Evolutionary conservation across 1,140 invertebrate genomes (phyloP).

Genomic region (Drosophila baimaii): DNA sequence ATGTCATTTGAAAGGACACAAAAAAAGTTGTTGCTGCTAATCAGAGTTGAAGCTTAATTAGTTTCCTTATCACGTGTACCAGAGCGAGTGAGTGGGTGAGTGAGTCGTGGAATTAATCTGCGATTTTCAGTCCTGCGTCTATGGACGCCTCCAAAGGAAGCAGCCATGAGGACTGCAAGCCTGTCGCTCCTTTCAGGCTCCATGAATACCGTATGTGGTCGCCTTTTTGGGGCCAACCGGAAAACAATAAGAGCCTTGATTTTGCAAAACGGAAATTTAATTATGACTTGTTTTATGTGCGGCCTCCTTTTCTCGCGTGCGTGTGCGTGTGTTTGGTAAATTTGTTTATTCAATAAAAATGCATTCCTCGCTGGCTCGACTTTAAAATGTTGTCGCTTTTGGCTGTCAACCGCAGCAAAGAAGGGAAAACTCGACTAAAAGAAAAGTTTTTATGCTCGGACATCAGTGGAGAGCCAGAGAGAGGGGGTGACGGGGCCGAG

Average conservation of each 20-base stretch:
- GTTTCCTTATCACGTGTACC: constrained; percentile 60
- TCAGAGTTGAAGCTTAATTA: constrained; percentile 76
- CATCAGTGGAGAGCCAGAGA: constrained; percentile 20
- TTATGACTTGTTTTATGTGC: constrained; percentile 56
- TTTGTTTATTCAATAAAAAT: constrained; percentile 77
- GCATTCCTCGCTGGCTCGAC: constrained; percentile 27
- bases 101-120: constrained; percentile 71
- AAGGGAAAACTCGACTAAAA: constrained; percentile 61
- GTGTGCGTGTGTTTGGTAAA: constrained; percentile 56
- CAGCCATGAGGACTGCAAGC: background rate
- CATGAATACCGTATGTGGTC: no score
- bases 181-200: background rate
- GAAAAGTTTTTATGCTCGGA: constrained; percentile 70
- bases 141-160: constrained; percentile 8
- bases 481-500: background rate
- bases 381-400: constrained; percentile 61
- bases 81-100: constrained; percentile 17
- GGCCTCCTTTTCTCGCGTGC: constrained; percentile 7
- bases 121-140: constrained; percentile 39
- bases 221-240: constrained; percentile 41
- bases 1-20: constrained; percentile 67
- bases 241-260: constrained; percentile 74
- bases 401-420: constrained; percentile 67
- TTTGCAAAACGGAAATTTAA: constrained; percentile 76
- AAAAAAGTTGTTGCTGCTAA: constrained; percentile 71